Conservation (phyloP, 2,888 invertebrate genomes). For the Euclidia mi region DNA sequence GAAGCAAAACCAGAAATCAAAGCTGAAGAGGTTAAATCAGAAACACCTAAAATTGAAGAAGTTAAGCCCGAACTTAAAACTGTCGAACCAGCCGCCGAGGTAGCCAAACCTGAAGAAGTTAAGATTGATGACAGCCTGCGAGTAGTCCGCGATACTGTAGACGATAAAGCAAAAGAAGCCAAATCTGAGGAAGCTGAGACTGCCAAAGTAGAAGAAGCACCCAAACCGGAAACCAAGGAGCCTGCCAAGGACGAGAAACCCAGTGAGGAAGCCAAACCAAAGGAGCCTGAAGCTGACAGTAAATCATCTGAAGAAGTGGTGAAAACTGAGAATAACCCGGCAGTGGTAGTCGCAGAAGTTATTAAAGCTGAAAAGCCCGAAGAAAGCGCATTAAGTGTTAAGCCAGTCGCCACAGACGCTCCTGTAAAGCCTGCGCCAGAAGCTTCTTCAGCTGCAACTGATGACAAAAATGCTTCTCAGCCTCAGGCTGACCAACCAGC, state of each 20-base stretch:
- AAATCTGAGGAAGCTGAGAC: constrained; percentile 20
- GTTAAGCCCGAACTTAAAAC: constrained; percentile 49
- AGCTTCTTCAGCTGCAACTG: too few relatives aligned
- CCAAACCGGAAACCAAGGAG: constrained; percentile 18
- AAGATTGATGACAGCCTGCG: constrained; percentile 67
- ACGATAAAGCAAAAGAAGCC: constrained; percentile 54
- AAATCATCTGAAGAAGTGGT: neutral
- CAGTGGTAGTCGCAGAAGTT: neutral
- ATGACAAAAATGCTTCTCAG: neutral
- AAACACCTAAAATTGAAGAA: too few relatives aligned
- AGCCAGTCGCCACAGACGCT: neutral
- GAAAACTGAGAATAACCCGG: neutral
- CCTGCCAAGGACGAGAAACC: constrained; percentile 24
- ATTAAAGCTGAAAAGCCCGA: neutral
- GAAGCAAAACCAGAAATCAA: constrained; percentile 47
- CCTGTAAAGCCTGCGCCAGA: neutral
- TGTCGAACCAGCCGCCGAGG: constrained; percentile 31
- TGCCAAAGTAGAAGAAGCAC: constrained; percentile 4
- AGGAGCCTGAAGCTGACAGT: neutral
- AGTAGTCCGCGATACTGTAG: constrained; percentile 79
- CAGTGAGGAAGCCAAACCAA: constrained; percentile 7
- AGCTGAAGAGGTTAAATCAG: constrained; percentile 28
- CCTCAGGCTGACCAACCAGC: neutral
- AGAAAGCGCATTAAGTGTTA: neutral
- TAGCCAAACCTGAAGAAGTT: constrained; percentile 31